Evolutionary conservation across 1,140 invertebrate species (phyloP).

Genomic region (Eurosta solidaginis): DNA sequence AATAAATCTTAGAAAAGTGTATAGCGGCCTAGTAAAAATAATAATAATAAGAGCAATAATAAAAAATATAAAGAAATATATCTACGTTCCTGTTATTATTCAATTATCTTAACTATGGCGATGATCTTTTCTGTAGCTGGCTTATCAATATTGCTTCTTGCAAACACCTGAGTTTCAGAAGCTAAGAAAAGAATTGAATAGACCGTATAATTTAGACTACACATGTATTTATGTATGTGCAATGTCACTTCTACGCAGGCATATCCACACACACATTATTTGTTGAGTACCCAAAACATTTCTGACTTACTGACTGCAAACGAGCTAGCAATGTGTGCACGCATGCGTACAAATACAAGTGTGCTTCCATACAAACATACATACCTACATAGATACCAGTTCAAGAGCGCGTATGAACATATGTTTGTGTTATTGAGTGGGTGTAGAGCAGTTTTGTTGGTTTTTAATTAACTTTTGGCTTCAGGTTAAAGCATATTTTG

Average conservation of each 20-base stretch:
- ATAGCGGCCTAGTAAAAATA: too few species aligned
- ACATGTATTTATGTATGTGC: background rate
- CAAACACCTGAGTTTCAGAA: too few species aligned
- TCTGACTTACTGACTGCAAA: slow-evolving; percentile 21
- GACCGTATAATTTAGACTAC: too few species aligned
- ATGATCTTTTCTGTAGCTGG: too few species aligned
- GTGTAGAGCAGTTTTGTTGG: slow-evolving; percentile 52
- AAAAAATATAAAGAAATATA: too few species aligned
- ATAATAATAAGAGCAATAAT: too few species aligned
- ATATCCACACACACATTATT: background rate
- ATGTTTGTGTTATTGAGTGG: slow-evolving; percentile 33
- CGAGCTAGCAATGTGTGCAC: slow-evolving; percentile 19
- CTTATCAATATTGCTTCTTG: too few species aligned
- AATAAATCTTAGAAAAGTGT: too few species aligned
- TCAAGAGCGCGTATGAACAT: background rate
- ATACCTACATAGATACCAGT: background rate
- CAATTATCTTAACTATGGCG: too few species aligned
- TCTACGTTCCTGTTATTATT: too few species aligned
- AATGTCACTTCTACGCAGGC: background rate
- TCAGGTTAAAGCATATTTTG: slow-evolving; percentile 59
- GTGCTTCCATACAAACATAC: background rate
- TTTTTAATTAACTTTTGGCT: slow-evolving; percentile 61
- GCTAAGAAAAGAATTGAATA: too few species aligned
- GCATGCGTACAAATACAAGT: background rate
- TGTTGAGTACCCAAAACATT: background rate